Evolutionary conservation across 2,888 invertebrate genomes (phyloP).

Genomic region (Mystacides longicornis): DNA sequence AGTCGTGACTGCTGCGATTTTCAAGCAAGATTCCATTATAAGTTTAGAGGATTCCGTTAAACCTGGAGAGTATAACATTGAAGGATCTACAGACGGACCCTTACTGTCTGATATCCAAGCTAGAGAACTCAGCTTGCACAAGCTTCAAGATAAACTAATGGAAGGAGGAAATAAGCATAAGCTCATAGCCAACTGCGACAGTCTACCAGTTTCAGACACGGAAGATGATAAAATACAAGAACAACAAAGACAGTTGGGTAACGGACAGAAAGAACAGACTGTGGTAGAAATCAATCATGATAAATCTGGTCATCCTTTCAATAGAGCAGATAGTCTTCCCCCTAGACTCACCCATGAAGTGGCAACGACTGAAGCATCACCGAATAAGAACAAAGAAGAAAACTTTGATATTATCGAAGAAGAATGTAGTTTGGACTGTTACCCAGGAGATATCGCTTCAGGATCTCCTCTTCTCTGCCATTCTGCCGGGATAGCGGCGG

Average conservation of each 20-base stretch:
- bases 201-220: constrained; percentile 36
- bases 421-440: constrained; percentile 28
- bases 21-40: constrained; percentile 55
- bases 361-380: constrained; percentile 7
- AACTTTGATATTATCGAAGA: constrained; percentile 40
- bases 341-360: constrained; percentile 47
- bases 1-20: constrained; percentile 62
- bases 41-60: constrained; percentile 37
- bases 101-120: constrained; percentile 46
- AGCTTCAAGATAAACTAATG: constrained; percentile 39
- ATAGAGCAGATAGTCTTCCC: constrained; percentile 48
- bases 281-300: constrained; percentile 36
- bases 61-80: constrained; percentile 44
- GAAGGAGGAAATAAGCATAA: constrained; percentile 32
- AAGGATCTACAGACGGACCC: constrained; percentile 47
- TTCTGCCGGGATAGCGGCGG: constrained; percentile 32
- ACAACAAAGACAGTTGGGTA: constrained; percentile 42
- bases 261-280: constrained; percentile 22
- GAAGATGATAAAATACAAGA: constrained; percentile 38
- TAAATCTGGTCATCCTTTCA: constrained; percentile 39
- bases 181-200: constrained; percentile 34
- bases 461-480: constrained; percentile 32
- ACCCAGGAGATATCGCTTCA: constrained; percentile 24
- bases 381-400: constrained; percentile 28
- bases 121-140: constrained; percentile 41